Base-by-base conservation (phyloP, 2,797 vertebrate genomes). In the Tragelaphus eurycerus region DNA sequence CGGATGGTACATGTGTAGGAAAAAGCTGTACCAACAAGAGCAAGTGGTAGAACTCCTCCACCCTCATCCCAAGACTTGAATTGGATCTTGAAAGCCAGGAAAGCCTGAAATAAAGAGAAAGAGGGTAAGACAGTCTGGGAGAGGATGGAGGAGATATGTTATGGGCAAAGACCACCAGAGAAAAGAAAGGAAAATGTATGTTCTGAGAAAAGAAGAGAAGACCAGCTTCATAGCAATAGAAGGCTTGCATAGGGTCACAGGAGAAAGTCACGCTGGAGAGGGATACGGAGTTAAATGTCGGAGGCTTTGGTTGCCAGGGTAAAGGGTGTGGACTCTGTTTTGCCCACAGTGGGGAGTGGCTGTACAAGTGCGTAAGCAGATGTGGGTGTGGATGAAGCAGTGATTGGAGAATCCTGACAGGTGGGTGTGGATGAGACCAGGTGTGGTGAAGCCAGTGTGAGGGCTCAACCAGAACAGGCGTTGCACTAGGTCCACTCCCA, bases 401-500 rank as follows among this genome's bases (percentile, higher is more conserved):
- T 85, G 17, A 17, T 0, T 48, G 11, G 67, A 54, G 15, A 60
- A 10, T 50, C 57, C 13, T n/a, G 27, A 50, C 21, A 52, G 11
- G 15, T 16, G 27, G 71, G 43, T 13, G 0, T 13, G 11, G 31
- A 31, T 62, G 11, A 64, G 48, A 27, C 14, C 25, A 3, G 46
- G 46, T 4, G 27, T n/a, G 27, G 43, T 13, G 55, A 64, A 25
- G 43, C 74, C 50, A 15, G 78, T 17, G 6, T 27, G 15, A 50
- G n/a, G 48, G 27, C 55, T 14, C 46, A 15, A 14, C 13, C 19
- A 16, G 48, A 48, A 15, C 38, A 59, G 43, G 60, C 1, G 2
- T 16, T 25, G 1, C 48, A 7, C 0, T 3, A 55, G 16, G 31
- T 46, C 34, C 17, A 8, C 9, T n/a, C 5, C 27, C 10, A 14